Evolutionary conservation across 2,797 vertebrate species (phyloP), one percentile per base, ranked within the genome.

Genomic region (Eremophila alpestris): DNA sequence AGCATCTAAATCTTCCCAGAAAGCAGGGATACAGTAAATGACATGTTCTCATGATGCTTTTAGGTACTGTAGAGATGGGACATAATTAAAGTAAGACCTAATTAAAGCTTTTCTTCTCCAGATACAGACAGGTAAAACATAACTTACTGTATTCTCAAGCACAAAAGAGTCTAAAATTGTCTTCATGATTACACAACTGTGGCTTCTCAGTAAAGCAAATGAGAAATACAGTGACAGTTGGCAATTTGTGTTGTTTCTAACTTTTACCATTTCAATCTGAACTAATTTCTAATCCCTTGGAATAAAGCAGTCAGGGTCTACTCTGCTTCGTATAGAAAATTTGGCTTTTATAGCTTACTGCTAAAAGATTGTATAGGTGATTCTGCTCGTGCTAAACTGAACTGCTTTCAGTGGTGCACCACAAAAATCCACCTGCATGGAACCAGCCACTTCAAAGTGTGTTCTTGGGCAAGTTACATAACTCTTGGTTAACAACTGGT

Each of bases 21-120:
- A 96, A 86, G 90, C 96, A 95, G 56, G 58, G 81, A 95, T 95
- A 93, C 54, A 92, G 89, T 85, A 93, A 97, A 95, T 95, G 93
- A 81, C 94, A 94, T 87, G 75, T 80, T 95, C 83, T 97, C 14
- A 84, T 95, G 95, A 93, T 89, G 67, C 79, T 83, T 93, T 95
- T 92, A 88, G 69, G 41, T 77, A 82, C 64, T 59, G 45, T 65
- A 68, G 78, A 78, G 76, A 83, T 92, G 90, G 83, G 89, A 95
- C 62, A 10, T 95, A 96, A 97, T 97, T 97, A 97, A 96, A 83
- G 67, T 67, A 86, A 92, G 68, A 84, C 60, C 93, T 97, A 97
- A 97, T 97, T 97, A 97, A 96, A 94, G 77, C 85, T 93, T 95
- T 95, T 96, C 94, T 97, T 77, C 93, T 94, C 81, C 70, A 74